phyloP scores from a whole-genome alignment of 2,113 vertebrate species.

The Pyxicephalus adspersus region DNA sequence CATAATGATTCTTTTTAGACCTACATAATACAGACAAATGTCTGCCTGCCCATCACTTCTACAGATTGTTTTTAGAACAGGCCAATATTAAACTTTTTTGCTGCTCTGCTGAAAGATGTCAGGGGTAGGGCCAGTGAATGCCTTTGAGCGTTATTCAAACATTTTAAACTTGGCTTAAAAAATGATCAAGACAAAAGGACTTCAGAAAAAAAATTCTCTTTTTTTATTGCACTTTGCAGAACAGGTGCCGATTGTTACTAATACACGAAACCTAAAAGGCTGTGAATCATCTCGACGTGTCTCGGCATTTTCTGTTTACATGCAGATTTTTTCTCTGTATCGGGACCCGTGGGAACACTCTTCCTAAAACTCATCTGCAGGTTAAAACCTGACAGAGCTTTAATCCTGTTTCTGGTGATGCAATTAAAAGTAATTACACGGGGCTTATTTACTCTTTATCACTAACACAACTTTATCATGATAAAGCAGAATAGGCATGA shows the following conservation, averaged over 20 bases:
- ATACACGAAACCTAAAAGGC: rapidly evolving
- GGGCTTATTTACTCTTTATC: slow-evolving; percentile 17
- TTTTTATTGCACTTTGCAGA: background rate
- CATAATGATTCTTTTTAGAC: no score
- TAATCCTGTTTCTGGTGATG: slow-evolving; percentile 11
- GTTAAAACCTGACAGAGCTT: slow-evolving; percentile 53
- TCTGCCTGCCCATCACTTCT: no score
- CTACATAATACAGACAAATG: no score
- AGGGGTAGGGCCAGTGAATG: no score
- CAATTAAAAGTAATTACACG: slow-evolving; percentile 15
- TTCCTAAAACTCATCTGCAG: slow-evolving; percentile 9
- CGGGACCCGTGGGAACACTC: slow-evolving; percentile 1
- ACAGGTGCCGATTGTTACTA: background rate
- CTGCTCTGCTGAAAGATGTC: no score
- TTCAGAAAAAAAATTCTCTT: no score
- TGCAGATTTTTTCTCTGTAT: slow-evolving; percentile 10
- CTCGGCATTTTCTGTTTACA: slow-evolving; percentile 4
- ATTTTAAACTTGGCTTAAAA: no score
- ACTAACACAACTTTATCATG: background rate
- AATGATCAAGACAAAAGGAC: no score
- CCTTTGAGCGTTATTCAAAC: no score
- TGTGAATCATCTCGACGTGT: slow-evolving; percentile 34
- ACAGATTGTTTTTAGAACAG: no score
- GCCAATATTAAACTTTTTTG: no score
- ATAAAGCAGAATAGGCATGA: background rate